A percentile compares a stretch with the other conserved stretches of the same genome.
These are phyloP conservation scores for Ploceus nigricollis DNA, from an alignment of 2,113 vertebrate genomes.

Conservation along the genomic window DNA sequence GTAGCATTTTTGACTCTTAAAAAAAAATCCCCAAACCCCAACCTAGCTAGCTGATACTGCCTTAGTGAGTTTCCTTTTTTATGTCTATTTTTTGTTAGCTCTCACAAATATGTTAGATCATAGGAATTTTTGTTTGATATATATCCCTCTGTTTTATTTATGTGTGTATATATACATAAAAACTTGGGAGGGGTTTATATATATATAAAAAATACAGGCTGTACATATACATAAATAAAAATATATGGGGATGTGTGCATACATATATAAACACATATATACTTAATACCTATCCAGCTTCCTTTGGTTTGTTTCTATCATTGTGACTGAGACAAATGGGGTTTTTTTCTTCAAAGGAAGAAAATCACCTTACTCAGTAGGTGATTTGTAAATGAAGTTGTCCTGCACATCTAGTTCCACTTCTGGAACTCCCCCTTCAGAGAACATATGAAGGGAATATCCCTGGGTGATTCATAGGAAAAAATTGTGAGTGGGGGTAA, in stretches of 20 bases:
- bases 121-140: not conserved
- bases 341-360: not conserved
- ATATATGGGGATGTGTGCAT: rapidly evolving
- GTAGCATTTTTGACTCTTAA: not conserved
- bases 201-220: not conserved
- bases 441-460: not conserved
- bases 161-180: not conserved
- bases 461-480: not conserved
- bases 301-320: not conserved
- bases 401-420: not conserved
- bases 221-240: not conserved
- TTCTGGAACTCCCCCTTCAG: not conserved
- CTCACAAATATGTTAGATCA: not conserved
- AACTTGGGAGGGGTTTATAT: not conserved
- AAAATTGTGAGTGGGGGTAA: not conserved
- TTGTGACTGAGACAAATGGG: not conserved
- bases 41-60: not conserved
- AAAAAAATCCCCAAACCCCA: not conserved
- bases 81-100: not conserved
- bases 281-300: not conserved
- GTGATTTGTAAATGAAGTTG: not conserved
- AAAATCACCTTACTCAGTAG: not conserved
- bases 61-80: not conserved
- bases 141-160: not conserved
- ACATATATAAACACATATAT: not conserved